Base-by-base conservation (phyloP, 1,140 invertebrate genomes). In the Drosophila mauritiana region DNA sequence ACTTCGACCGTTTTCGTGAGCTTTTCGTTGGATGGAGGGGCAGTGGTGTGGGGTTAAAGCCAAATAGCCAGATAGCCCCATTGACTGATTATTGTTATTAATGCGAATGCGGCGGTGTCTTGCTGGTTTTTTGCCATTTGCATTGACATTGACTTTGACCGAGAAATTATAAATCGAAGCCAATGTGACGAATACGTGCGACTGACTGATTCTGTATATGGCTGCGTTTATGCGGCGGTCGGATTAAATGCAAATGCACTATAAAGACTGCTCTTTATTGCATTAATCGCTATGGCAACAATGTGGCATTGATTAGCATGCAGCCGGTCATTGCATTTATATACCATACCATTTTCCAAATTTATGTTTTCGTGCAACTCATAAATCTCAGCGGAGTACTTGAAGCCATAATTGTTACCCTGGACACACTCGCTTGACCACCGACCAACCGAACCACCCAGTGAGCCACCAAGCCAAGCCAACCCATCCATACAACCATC, bases 81-180 rank as follows among this genome's bases (percentile, higher is more conserved):
- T 54, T 70, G 67, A 73, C 58, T 58, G 61, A 75, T 64, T 65
- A 72, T 72, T 77, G 56, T 78, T 83, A 78, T 78, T 83, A 78
- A 77, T 78, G 55, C 74, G 80, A 78, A 78, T 75, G 62, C 40
- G 62, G 56, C 17, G 15, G 59, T 59, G 39, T 52, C 57, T 56
- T 56, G 67, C 67, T 70, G 67, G 34, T 73, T 88, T 82, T 63
- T 69, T 45, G 58, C 55, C 79, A 88, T 90, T 89, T 81, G 68
- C 83, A 91, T 91, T 91, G 88, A 84, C 88, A 91, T 91, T 91
- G 88, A 91, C 88, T 91, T 91, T 91, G 88, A 91, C 88, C 88
- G 88, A 91, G 68, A 91, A 91, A 91, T 81, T 69, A 72, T 72
- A 83, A 80, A 86, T 88, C 64, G 73, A 72, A 88, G 79, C 62